Base-by-base conservation (phyloP, 1,140 invertebrate genomes). In the Gonatopus flavifemur region DNA sequence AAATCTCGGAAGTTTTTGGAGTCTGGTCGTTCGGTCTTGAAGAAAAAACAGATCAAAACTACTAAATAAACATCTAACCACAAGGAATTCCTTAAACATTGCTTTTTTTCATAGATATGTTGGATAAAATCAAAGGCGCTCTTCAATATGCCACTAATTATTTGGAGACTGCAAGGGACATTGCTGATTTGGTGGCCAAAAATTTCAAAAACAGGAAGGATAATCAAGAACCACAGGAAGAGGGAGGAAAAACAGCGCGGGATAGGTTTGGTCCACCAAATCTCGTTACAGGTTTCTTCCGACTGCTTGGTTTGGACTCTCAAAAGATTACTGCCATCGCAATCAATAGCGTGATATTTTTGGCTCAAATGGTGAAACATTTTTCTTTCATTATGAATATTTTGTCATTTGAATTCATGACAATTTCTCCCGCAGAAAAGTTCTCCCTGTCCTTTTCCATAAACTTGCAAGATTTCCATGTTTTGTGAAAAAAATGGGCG, bases 341-440 rank as follows among this genome's bases (percentile, higher is more conserved):
- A 1, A 74, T 93, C 1, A 93, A 93, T 69, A 87, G 85, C 10
- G 78, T 91, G 5, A 85, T 92, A 45, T 90, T 91, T 70, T 77
- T 93, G n/a, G 88, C 89, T 2, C 88, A 92, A 78, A 80, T 90
- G 83, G 89, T 91, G 76, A 79, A n/a, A n/a, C n/a, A n/a, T n/a
- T n/a, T n/a, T n/a, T n/a, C n/a, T n/a, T n/a, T n/a, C n/a, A n/a
- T n/a, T n/a, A n/a, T n/a, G n/a, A n/a, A n/a, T n/a, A n/a, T n/a
- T n/a, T n/a, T n/a, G n/a, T n/a, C n/a, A n/a, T n/a, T n/a, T n/a
- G n/a, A n/a, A n/a, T n/a, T n/a, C n/a, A n/a, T n/a, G n/a, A n/a
- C n/a, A n/a, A n/a, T n/a, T n/a, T n/a, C n/a, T n/a, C n/a, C n/a
- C n/a, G n/a, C n/a, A n/a, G n/a, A n/a, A n/a, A n/a, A n/a, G n/a